Evolutionary conservation across 2,888 invertebrate species (phyloP), one percentile per base, ranked within the genome.

Genomic region (Plebejus anna): DNA sequence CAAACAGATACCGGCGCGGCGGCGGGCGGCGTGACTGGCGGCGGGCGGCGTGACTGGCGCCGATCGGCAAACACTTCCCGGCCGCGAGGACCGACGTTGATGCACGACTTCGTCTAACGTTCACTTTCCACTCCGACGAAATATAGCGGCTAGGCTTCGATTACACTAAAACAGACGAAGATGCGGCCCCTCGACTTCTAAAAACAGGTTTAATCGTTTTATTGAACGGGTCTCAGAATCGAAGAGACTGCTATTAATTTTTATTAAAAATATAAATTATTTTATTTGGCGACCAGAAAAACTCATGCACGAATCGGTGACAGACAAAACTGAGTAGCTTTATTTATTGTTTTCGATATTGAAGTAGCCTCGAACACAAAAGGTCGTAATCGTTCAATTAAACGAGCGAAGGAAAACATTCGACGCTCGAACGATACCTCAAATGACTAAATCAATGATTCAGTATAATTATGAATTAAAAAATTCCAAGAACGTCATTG

Each of bases 1-100:
- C 86, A 87, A 89, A 88, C 87, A 88, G 84, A 87, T 87, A 86
- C 85, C 86, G 85, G 79, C 84, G 80, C 9, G 81, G 16, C 73
- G 78, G 61, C 76, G 66, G 75, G 70, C 83, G 82, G 82, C 82
- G 84, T 83, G 85, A 84, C 84, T 85, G 86, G 85, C 85, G 85
- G 61, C 76, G 66, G 75, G 70, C 83, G 82, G 82, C 82, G 84
- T 83, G 85, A 84, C 84, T 85, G 86, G 85, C 85, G 85, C 86
- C 86, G 84, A 82, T 82, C 82, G 82, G 84, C 84, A 83, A 83
- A 82, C 81, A 82, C 83, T 73, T 51, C 47, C 73, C 73, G 73
- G 84, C 82, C 84, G 80, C 81, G 79, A 80, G 83, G 84, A 83
- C 76, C 75, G 75, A 77, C 80, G 78, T 86, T 86, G 83, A 87